Percentiles rank a stretch among this genome's conserved stretches.
phyloP scores from a whole-genome alignment of 2,797 vertebrate genomes.

The Gymnodraco acuticeps region DNA sequence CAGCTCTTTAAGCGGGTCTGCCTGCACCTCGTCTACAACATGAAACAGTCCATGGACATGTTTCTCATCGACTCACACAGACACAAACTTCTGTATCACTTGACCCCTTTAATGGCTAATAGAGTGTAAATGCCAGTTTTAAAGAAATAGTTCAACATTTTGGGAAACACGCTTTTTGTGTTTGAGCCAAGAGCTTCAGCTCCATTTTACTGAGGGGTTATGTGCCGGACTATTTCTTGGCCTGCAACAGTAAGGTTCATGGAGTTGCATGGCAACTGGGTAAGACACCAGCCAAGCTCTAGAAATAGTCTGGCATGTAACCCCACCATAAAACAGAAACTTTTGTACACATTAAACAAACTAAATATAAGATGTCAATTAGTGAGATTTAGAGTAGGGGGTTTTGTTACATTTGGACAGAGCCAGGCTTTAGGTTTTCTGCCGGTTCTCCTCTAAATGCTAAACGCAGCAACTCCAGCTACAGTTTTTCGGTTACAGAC shows the following conservation, averaged over 20 bases:
- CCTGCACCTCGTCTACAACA: neutral
- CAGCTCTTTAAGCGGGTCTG: neutral
- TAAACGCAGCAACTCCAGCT: neutral
- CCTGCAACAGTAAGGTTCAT: neutral
- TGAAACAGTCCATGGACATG: neutral
- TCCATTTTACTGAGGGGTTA: neutral
- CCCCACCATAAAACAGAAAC: neutral
- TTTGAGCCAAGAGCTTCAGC: neutral
- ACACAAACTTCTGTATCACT: neutral
- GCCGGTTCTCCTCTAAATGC: neutral
- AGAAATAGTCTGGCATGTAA: slow-evolving; percentile 17
- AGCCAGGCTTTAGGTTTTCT: neutral
- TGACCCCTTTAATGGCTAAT: neutral
- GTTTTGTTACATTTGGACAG: slow-evolving; percentile 3
- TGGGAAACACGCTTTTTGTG: neutral
- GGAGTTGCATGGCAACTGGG: slow-evolving; percentile 7
- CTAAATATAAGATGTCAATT: slow-evolving; percentile 21
- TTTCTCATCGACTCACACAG: neutral
- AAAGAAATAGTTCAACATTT: neutral
- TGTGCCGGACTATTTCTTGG: slow-evolving; percentile 9
- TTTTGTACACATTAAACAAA: slow-evolving; percentile 14
- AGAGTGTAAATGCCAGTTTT: neutral
- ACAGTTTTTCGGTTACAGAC: neutral
- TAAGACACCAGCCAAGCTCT: neutral
- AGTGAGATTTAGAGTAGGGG: slow-evolving; percentile 9